Evolutionary conservation across 1,140 invertebrate genomes (phyloP), one percentile per base, ranked within the genome.

Genomic region (Parapsyche elsis): DNA sequence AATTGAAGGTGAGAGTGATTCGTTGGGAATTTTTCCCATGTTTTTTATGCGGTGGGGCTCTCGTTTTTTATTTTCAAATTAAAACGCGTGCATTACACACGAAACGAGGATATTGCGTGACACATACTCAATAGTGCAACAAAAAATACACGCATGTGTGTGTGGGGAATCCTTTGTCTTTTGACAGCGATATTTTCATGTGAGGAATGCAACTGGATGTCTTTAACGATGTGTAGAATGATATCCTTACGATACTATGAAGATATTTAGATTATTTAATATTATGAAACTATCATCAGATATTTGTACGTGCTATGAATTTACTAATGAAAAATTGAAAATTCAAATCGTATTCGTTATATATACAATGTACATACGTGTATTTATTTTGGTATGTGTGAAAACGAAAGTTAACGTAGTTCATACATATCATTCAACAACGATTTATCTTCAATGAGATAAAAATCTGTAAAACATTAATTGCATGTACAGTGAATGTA

Each of bases 21-120:
- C 9, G 64, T 26, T 30, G 19, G 24, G 21, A 12, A 30, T 67
- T 67, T 67, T 67, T 67, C 64, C 24, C 64, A 67, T 67, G 64
- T 67, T 67, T 67, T n/a, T 67, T 67, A 67, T 67, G 23, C 5
- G 12, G 30, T 21, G 16, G 9, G 1, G 21, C 9, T 19, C 64
- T 67, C 21, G 64, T 67, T 12, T 67, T 64, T 67, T 38, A 38
- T 53, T 67, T 23, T 23, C 64, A 67, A 26, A 67, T 61, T 23
- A 67, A 12, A 26, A 67, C 64, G 24, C 64, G 64, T 67, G 21
- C 21, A 67, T 67, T 67, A 67, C 64, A 67, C 64, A 67, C 64
- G 21, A 67, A 67, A 67, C 64, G 64, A 67, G 64, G 64, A 67
- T 67, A 67, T 67, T 67, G 64, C 64, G 64, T 67, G 64, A 67